A percentile compares a stretch with the other conserved stretches of the same genome.
These are phyloP conservation scores for Drosophila paulistorum DNA, from an alignment of 1,140 invertebrate species.

Conservation along the genomic window DNA sequence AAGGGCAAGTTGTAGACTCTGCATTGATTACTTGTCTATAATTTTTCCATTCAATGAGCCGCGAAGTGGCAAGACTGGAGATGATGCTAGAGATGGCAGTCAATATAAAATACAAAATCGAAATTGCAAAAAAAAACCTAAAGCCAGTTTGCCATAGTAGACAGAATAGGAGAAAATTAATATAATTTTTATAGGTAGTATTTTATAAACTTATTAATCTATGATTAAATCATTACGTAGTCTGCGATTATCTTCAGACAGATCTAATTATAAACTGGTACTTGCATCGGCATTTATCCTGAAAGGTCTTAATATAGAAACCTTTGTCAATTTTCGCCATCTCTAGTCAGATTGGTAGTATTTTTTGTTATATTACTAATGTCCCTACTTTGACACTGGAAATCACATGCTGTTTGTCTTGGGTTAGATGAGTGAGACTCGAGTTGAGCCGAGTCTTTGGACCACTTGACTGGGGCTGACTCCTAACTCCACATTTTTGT, in stretches of 20 bases:
- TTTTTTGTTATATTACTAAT: background rate
- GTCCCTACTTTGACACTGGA: constrained; percentile 56
- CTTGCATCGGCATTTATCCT: background rate
- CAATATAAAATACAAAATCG: background rate
- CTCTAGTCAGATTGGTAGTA: background rate
- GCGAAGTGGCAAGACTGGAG: constrained; percentile 41
- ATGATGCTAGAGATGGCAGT: constrained; percentile 7
- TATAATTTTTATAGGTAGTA: too few species aligned
- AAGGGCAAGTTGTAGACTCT: constrained; percentile 14
- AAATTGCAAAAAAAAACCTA: too few species aligned
- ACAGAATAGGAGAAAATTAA: too few species aligned
- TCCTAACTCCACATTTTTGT: constrained; percentile 46
- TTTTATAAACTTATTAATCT: too few species aligned
- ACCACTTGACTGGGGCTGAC: constrained; percentile 58
- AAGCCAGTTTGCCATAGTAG: too few species aligned
- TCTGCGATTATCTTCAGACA: too few species aligned
- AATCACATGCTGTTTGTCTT: constrained; percentile 49
- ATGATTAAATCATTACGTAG: too few species aligned
- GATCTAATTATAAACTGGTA: too few species aligned
- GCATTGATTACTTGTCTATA: constrained; percentile 80
- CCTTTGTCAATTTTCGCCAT: background rate
- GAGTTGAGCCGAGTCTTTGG: constrained; percentile 24
- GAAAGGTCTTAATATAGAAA: background rate
- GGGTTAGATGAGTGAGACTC: constrained; percentile 28
- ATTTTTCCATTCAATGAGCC: constrained; percentile 82